phyloP scores from a whole-genome alignment of 2,797 vertebrate species.

The Sebastes jordani region DNA sequence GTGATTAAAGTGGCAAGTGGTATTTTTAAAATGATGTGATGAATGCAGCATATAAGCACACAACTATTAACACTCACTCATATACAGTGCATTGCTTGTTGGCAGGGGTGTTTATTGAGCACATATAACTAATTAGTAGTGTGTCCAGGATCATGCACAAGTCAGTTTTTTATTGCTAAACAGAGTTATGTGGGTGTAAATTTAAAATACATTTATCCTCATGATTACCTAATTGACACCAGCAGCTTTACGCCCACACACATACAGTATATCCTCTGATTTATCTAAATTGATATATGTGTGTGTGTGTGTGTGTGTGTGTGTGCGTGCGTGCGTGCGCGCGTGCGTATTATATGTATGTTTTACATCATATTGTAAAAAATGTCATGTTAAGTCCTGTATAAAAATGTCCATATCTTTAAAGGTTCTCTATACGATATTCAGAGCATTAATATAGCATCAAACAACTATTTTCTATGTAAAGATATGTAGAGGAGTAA shows the following conservation, averaged over 20 bases:
- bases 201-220: neutral
- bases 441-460: no score
- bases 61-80: constrained; percentile 27
- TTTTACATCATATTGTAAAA: neutral
- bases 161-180: constrained; percentile 26
- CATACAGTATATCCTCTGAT: neutral
- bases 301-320: no score
- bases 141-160: constrained; percentile 15
- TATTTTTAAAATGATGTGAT: constrained; percentile 51
- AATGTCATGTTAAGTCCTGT: neutral
- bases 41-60: constrained; percentile 37
- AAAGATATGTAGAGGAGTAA: no score
- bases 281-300: neutral
- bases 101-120: constrained; percentile 35
- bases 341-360: neutral
- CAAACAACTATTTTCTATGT: no score
- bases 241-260: neutral
- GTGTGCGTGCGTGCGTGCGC: no score
- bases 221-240: neutral
- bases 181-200: neutral
- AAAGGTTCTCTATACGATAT: no score
- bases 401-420: neutral
- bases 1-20: constrained; percentile 60
- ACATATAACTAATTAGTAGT: constrained; percentile 56
- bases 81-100: neutral